These are phyloP conservation scores for Engystomops pustulosus DNA, from an alignment of 2,113 vertebrate species.

Conservation along the genomic window DNA sequence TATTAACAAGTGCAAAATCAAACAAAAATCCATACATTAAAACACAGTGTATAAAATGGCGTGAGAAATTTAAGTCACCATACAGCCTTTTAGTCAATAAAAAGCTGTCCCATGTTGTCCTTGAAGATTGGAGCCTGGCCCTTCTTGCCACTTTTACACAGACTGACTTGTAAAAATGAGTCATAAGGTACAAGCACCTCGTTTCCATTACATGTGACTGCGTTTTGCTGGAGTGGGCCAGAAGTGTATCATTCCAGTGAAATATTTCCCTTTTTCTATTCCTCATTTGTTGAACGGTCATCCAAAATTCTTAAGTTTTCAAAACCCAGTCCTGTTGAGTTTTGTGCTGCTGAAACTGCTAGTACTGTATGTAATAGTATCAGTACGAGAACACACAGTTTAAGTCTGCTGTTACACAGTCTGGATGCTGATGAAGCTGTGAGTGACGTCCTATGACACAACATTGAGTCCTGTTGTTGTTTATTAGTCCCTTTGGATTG, in stretches of 20 bases:
- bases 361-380: conserved; percentile 96
- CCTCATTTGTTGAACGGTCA: conserved; percentile 88
- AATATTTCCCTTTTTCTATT: conserved; percentile 73
- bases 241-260: conserved; percentile 61
- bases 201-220: conserved; percentile 63
- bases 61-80: conserved; percentile 92
- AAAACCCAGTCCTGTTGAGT: conserved; percentile 85
- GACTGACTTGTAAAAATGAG: conserved; percentile 74
- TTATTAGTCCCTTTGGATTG: conserved; percentile 82
- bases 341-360: conserved; percentile 92
- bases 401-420: conserved; percentile 95
- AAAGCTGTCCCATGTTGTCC: conserved; percentile 85
- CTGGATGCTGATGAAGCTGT: conserved; percentile 90
- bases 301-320: conserved; percentile 86
- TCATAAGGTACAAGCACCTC: conserved; percentile 67
- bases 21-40: conserved; percentile 88
- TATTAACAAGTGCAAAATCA: conserved; percentile 93
- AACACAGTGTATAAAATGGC: conserved; percentile 99
- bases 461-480: conserved; percentile 84
- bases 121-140: conserved; percentile 77
- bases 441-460: conserved; percentile 88
- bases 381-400: conserved; percentile 94
- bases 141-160: conserved; percentile 71
- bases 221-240: conserved; percentile 63
- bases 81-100: conserved; percentile 87